phyloP scores from a whole-genome alignment of 2,113 vertebrate genomes.

The Phodopus roborovskii region DNA sequence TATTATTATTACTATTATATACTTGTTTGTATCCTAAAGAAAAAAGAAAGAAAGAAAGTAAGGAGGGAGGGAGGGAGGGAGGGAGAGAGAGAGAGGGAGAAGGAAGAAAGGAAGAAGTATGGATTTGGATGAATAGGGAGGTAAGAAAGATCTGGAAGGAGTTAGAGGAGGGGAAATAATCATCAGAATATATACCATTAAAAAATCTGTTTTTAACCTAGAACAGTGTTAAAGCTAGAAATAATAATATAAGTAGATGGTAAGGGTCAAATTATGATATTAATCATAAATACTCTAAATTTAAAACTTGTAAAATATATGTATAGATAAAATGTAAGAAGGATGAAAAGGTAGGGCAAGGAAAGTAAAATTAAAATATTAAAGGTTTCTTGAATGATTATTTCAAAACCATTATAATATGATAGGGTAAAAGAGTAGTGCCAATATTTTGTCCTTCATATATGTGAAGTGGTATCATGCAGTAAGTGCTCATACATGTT shows the following conservation, averaged over 20 bases:
- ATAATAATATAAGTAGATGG: not conserved
- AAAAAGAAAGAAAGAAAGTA: not conserved
- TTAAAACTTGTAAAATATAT: slow-evolving; percentile 18
- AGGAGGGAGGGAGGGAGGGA: too few species aligned
- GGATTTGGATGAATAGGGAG: not conserved
- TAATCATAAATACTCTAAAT: not conserved
- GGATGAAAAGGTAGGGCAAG: not conserved
- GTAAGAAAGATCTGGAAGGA: not conserved
- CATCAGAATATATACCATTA: not conserved
- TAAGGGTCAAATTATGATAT: slow-evolving; percentile 20
- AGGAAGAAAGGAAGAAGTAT: not conserved
- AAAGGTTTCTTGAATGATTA: not conserved
- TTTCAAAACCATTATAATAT: not conserved
- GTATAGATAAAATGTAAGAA: not conserved
- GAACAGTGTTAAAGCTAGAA: slow-evolving; percentile 7
- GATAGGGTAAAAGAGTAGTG: not conserved
- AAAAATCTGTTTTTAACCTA: not conserved
- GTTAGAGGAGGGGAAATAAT: not conserved
- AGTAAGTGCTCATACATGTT: not conserved
- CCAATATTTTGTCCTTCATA: not conserved
- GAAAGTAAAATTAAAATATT: not conserved
- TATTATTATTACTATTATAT: not conserved
- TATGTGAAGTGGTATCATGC: not conserved
- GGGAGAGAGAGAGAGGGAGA: too few species aligned
- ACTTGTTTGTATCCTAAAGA: not conserved